Base-by-base conservation (phyloP, 92 coral and sea anemone species). In the Parazoanthus darwini region DNA sequence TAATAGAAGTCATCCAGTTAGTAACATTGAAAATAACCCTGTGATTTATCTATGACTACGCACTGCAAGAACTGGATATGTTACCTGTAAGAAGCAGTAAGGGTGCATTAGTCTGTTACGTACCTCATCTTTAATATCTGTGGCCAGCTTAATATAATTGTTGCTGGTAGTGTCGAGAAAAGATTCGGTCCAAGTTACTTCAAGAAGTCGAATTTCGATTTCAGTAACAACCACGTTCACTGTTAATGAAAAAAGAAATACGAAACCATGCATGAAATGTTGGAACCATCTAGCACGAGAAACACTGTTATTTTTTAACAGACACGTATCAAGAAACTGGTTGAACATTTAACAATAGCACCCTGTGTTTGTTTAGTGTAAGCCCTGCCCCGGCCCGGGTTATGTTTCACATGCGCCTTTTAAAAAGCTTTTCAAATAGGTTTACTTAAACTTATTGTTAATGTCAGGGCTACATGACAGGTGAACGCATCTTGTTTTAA, bases 131-230 rank as follows among this genome's bases (percentile, higher is more conserved):
- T 15, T 20, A 3, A 89, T 38, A 38, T 74, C 70, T 74, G 46
- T 85, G 20, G 85, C 82, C 68, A 89, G 78, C 68, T 43, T 76
- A 18, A 43, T 89, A 54, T 43, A 89, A 75, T 67, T 78, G 23
- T 38, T 48, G 70, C 78, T 89, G 35, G 72, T 39, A 37, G 8
- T 36, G 22, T 15, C 37, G 74, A 75, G 59, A 56, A 89, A 73
- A 0, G n/a, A 74, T 42, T 70, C 20, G 37, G 71, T 51, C 91
- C 91, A 89, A 33, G 6, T 58, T 36, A 67, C 85, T 15, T 89
- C 91, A 18, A 89, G 85, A 38, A 89, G 85, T n/a, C 91, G 91
- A 25, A 89, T 84, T 18, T 89, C 85, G 3, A 77, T 76, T 65
- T 89, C 89, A 6, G 91, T 66, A 5, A 84, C 91, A 25, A 66